These are phyloP conservation scores for Diplodus sargus DNA, from an alignment of 2,797 vertebrate genomes.

Conservation along the genomic window DNA sequence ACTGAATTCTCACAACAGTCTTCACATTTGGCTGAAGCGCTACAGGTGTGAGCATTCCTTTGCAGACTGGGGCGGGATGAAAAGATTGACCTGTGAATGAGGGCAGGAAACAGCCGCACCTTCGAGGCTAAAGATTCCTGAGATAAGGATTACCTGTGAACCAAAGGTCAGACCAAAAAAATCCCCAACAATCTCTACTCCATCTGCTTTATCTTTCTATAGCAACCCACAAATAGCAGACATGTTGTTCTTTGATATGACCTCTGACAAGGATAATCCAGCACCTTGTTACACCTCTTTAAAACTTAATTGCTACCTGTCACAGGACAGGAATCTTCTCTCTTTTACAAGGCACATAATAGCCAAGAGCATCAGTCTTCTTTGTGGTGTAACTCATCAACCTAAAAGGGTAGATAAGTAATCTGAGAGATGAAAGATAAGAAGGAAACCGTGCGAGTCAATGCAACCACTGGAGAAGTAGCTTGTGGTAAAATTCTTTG, in stretches of 20 bases:
- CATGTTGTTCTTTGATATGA: slow-evolving; percentile 52
- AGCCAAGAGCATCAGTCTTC: slow-evolving; percentile 73
- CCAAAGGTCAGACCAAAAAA: slow-evolving; percentile 60
- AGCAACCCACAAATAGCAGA: slow-evolving; percentile 48
- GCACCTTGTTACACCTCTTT: slow-evolving; percentile 71
- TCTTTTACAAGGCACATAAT: slow-evolving; percentile 65
- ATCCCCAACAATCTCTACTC: slow-evolving; percentile 37
- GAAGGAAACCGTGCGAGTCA: slow-evolving; percentile 59
- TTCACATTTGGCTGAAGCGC: slow-evolving; percentile 54
- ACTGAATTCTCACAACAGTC: slow-evolving; percentile 62
- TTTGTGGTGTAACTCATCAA: slow-evolving; percentile 74
- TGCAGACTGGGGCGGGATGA: slow-evolving; percentile 54
- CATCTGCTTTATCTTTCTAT: slow-evolving; percentile 49
- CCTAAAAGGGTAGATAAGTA: slow-evolving; percentile 72
- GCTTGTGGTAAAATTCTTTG: slow-evolving; percentile 59
- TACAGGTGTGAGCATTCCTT: slow-evolving; percentile 79
- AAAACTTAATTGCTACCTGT: slow-evolving; percentile 82
- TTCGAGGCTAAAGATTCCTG: slow-evolving; percentile 57
- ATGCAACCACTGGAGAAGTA: slow-evolving; percentile 22
- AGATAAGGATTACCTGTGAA: slow-evolving; percentile 68
- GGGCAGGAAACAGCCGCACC: slow-evolving; percentile 65
- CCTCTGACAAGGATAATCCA: slow-evolving; percentile 71
- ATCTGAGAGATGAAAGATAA: slow-evolving; percentile 74
- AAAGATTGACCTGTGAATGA: slow-evolving; percentile 67
- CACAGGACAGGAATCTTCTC: slow-evolving; percentile 75